These are phyloP conservation scores for Poeciliopsis turrubarensis DNA, from an alignment of 2,113 vertebrate genomes.

Conservation along the genomic window DNA sequence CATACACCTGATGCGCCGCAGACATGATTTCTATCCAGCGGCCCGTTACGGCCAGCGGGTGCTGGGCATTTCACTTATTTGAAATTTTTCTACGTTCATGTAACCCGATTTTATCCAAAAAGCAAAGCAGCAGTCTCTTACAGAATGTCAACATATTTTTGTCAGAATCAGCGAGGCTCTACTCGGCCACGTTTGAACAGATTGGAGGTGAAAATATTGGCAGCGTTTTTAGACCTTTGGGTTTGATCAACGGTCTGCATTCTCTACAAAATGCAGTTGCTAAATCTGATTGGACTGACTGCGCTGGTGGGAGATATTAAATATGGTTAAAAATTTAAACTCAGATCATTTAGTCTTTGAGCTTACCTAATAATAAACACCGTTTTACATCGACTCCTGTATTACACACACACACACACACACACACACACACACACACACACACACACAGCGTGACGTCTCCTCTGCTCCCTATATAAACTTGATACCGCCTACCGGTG, in stretches of 20 bases:
- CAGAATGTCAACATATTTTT: neutral
- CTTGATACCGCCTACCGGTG: no score
- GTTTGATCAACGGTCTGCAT: neutral
- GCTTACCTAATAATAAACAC: no score
- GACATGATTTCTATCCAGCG: neutral
- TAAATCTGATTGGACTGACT: neutral
- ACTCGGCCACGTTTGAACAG: no score
- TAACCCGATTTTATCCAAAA: neutral
- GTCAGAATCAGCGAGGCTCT: no score
- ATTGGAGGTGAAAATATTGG: neutral
- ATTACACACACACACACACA: no score
- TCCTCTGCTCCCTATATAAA: no score
- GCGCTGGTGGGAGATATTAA: neutral
- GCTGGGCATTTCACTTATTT: no score
- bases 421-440: no score
- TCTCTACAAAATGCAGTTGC: neutral
- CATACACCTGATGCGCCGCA: neutral
- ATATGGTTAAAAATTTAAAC: no score
- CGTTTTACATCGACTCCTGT: no score
- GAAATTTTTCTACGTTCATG: neutral
- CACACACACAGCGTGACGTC: no score
- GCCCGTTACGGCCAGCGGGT: neutral
- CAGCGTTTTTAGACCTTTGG: neutral
- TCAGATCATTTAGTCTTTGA: no score
- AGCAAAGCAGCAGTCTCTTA: neutral